These are phyloP conservation scores for Chloroclysta siterata DNA, from an alignment of 2,888 invertebrate species.

Conservation along the genomic window DNA sequence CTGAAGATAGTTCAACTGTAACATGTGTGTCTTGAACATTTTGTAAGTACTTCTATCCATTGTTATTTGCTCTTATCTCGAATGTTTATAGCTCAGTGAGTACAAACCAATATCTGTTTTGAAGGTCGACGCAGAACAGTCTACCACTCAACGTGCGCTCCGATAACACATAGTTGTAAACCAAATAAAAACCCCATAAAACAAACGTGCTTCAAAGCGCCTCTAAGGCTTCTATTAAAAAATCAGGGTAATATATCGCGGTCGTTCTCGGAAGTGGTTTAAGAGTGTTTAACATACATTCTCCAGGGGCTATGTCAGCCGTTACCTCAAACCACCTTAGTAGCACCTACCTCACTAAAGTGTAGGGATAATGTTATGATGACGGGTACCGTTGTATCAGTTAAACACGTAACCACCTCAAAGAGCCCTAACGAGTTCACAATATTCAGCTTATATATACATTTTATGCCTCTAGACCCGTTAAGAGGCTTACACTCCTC, in stretches of 20 bases:
- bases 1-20: too few relatives aligned
- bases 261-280: conserved; percentile 61
- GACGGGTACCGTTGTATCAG: conserved; percentile 54
- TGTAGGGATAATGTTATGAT: conserved; percentile 65
- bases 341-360: conserved; percentile 42
- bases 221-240: conserved; percentile 37
- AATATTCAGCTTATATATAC: conserved; percentile 33
- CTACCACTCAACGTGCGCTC: conserved; percentile 20
- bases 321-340: conserved; percentile 32
- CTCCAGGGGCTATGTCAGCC: conserved; percentile 51
- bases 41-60: too few relatives aligned
- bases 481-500: too few relatives aligned
- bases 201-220: conserved; percentile 29
- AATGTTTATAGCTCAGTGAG: not conserved
- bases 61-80: too few relatives aligned
- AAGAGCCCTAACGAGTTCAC: conserved; percentile 38
- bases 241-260: conserved; percentile 34
- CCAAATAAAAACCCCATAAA: conserved; percentile 30
- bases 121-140: conserved; percentile 17
- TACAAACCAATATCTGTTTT: not conserved
- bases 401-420: conserved; percentile 38
- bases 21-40: too few relatives aligned
- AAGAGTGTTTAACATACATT: conserved; percentile 67
- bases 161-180: conserved; percentile 27
- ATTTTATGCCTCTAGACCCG: too few relatives aligned